A percentile compares a stretch with the other conserved stretches of the same genome.
phyloP scores from a whole-genome alignment of 2,888 invertebrate species.

The Esperia sulphurella region DNA sequence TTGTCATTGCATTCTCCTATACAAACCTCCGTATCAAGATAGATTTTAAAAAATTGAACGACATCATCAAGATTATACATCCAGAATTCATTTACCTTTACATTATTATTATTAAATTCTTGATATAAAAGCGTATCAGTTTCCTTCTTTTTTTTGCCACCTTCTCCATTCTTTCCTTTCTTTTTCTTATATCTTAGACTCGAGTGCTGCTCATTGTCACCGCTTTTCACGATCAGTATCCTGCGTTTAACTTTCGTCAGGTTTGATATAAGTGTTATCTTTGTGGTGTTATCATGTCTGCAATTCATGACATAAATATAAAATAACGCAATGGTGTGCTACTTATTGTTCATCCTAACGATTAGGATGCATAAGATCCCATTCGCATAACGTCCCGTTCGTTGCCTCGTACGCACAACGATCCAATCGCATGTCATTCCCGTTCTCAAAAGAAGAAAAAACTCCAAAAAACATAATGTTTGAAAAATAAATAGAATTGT shows the following conservation, averaged over 20 bases:
- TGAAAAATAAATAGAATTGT: too few species aligned
- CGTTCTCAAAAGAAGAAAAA: too few species aligned
- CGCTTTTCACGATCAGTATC: conserved; percentile 30
- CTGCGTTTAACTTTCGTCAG: conserved; percentile 12
- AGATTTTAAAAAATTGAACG: conserved; percentile 34
- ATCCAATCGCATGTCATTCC: too few species aligned
- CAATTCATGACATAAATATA: neutral
- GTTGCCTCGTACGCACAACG: too few species aligned
- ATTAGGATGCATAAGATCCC: too few species aligned
- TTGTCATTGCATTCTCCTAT: conserved; percentile 22
- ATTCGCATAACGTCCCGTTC: too few species aligned
- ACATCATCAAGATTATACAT: conserved; percentile 49
- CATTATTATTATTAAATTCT: conserved; percentile 35
- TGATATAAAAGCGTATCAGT: conserved; percentile 35
- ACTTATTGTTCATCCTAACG: too few species aligned
- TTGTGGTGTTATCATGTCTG: neutral
- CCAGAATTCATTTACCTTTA: conserved; percentile 22
- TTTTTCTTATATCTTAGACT: neutral
- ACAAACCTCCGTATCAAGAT: conserved; percentile 42
- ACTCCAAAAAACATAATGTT: too few species aligned
- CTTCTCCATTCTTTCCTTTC: neutral
- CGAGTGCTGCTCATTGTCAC: neutral
- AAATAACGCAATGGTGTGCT: too few species aligned
- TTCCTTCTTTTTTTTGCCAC: conserved; percentile 5
- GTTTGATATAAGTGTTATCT: neutral